phyloP scores from a whole-genome alignment of 2,113 vertebrate genomes.

The Scopus umbretta region DNA sequence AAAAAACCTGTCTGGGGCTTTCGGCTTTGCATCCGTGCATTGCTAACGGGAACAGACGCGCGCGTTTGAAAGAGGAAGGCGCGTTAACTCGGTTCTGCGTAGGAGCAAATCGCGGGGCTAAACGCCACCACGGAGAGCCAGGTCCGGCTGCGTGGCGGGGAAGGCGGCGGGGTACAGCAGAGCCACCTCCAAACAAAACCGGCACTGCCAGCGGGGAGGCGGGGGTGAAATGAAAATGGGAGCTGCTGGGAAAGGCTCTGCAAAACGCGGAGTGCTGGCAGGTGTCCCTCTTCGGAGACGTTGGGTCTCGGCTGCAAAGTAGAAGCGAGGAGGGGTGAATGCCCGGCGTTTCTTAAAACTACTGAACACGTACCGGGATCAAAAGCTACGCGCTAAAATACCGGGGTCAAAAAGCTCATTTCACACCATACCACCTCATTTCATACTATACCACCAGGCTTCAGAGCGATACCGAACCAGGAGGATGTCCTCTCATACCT shows the following conservation, averaged over 20 bases:
- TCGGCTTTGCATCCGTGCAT: background rate
- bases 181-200: background rate
- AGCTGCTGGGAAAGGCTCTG: background rate
- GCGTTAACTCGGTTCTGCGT: background rate
- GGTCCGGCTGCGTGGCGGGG: background rate
- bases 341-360: background rate
- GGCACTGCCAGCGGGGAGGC: too few species aligned
- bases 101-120: background rate
- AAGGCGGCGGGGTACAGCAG: background rate
- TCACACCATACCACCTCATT: background rate
- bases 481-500: background rate
- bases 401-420: background rate
- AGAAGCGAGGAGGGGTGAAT: background rate
- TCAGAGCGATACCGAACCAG: background rate
- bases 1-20: background rate
- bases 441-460: rapidly evolving
- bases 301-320: background rate
- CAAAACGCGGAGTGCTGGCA: too few species aligned
- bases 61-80: background rate
- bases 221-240: background rate
- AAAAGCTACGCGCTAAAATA: background rate
- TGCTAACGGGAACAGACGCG: background rate
- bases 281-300: background rate
- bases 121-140: background rate
- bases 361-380: background rate